Conservation (phyloP, 2,797 vertebrate genomes). For the Nannoperca obscura region DNA sequence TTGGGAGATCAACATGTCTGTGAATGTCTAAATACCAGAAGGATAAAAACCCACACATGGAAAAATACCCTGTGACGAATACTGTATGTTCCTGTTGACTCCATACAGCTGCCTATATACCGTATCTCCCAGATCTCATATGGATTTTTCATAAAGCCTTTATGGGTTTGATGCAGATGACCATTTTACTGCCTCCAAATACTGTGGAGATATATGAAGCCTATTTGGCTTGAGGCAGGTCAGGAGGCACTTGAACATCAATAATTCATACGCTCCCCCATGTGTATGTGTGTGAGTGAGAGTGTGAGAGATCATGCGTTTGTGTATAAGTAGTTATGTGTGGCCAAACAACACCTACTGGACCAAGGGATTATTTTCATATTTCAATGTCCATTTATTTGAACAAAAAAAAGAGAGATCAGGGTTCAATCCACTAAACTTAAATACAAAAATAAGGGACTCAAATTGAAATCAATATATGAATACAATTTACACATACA, state of each 20-base stretch:
- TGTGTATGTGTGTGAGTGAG: slow-evolving; percentile 12
- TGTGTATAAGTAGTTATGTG: slow-evolving; percentile 15
- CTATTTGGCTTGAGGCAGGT: slow-evolving; percentile 69
- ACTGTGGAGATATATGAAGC: slow-evolving; percentile 63
- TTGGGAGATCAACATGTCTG: slow-evolving; percentile 11
- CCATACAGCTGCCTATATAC: slow-evolving; percentile 28
- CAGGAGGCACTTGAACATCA: slow-evolving; percentile 70
- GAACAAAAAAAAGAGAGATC: slow-evolving; percentile 74
- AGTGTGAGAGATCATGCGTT: slow-evolving; percentile 12
- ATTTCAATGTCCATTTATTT: slow-evolving; percentile 85
- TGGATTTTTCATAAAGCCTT: slow-evolving; percentile 71
- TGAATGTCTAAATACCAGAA: slow-evolving; percentile 32
- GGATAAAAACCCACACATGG: slow-evolving; percentile 33
- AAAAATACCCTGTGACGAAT: slow-evolving; percentile 33
- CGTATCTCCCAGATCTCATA: slow-evolving; percentile 44
- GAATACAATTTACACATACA: slow-evolving; percentile 81
- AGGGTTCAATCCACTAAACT: slow-evolving; percentile 80
- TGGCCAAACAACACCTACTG: slow-evolving; percentile 74
- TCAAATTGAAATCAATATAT: slow-evolving; percentile 78
- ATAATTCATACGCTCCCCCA: slow-evolving; percentile 67
- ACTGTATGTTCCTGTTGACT: slow-evolving; percentile 30
- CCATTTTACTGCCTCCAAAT: slow-evolving; percentile 65
- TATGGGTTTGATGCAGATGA: slow-evolving; percentile 72
- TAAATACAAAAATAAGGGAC: slow-evolving; percentile 86
- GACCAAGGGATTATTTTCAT: slow-evolving; percentile 69